These are phyloP conservation scores for Adelognathus sp. DNA, from an alignment of 2,888 invertebrate species.

Conservation along the genomic window DNA sequence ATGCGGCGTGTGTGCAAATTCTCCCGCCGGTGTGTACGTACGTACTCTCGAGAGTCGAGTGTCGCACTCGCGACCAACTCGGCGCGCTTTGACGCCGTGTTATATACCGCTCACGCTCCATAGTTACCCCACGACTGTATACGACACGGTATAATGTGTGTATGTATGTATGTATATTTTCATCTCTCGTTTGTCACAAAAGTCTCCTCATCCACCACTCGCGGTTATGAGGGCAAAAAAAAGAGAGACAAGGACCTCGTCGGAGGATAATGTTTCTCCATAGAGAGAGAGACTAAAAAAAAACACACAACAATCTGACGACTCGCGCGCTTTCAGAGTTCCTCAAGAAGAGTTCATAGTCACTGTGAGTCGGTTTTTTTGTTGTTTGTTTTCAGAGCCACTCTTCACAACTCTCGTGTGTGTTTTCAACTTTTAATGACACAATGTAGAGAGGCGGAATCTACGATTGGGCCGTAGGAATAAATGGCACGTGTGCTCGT, in stretches of 20 bases:
- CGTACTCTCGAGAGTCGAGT: constrained; percentile 56
- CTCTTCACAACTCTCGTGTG: too few species aligned
- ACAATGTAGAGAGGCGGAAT: too few species aligned
- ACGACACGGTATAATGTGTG: too few species aligned
- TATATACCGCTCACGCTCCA: too few species aligned
- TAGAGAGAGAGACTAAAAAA: not conserved
- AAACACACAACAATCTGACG: not conserved
- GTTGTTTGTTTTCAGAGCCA: too few species aligned
- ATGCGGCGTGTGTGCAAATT: not conserved
- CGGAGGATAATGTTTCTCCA: constrained; percentile 9
- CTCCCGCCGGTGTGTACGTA: not conserved
- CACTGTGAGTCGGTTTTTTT: too few species aligned
- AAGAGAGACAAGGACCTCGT: constrained; percentile 14
- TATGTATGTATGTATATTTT: constrained; percentile 22
- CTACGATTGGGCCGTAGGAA: too few species aligned
- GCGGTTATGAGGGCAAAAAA: constrained; percentile 42
- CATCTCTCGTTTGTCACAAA: constrained; percentile 51
- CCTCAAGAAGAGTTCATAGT: too few species aligned
- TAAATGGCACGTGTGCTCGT: too few species aligned
- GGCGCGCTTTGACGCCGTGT: constrained; percentile 52
- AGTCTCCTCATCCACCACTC: constrained; percentile 28
- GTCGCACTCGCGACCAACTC: constrained; percentile 50
- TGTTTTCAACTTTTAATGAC: too few species aligned
- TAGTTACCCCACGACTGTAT: not conserved
- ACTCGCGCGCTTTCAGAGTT: not conserved